Base-by-base conservation (phyloP, 2,113 vertebrate genomes). In the Alouatta palliata region DNA sequence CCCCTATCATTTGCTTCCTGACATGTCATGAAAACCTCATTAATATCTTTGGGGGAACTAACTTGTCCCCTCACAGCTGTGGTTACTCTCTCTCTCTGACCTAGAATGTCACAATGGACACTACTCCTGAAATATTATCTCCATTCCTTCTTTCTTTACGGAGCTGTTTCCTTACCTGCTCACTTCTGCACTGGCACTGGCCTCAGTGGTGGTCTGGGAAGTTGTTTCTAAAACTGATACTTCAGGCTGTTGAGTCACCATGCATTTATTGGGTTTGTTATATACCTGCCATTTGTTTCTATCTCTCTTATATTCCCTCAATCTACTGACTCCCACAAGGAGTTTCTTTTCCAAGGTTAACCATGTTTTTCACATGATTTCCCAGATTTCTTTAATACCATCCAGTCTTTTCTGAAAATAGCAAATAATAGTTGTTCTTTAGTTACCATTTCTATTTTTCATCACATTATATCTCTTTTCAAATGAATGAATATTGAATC, bases 401-500 rank as follows among this genome's bases (percentile, higher is more conserved):
- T 30, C 12, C 14, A 76, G 6, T 80, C 27, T 68, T 95, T 81
- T 40, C 45, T 84, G 40, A 27, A 52, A 56, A 52, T 66, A 77
- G 47, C 61, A 86, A 88, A 0, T 88, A 21, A 49, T 11, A 76
- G 5, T 47, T 88, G 4, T 83, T 95, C 73, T 87, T 54, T 14
- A 45, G 23, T 71, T 85, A 77, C 14, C 11, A 76, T 45, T 8
- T n/a, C 49, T 21, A 37, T 70, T 84, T 90, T 92, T 32, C 37
- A 71, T 77, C 16, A 77, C 3, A 84, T 35, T 66, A 3, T 82
- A 20, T 90, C 32, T 68, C 40, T 86, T 61, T 86, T 40, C 32
- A 87, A 96, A 77, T 16, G 30, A 35, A 73, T 35, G 40, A 87
- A 32, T 35, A 90, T 11, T 90, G 54, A 97, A 88, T 96, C 77